phyloP scores from a whole-genome alignment of 53 echinoderm and acorn worm genomes.

The Mesocentrotus franciscanus region DNA sequence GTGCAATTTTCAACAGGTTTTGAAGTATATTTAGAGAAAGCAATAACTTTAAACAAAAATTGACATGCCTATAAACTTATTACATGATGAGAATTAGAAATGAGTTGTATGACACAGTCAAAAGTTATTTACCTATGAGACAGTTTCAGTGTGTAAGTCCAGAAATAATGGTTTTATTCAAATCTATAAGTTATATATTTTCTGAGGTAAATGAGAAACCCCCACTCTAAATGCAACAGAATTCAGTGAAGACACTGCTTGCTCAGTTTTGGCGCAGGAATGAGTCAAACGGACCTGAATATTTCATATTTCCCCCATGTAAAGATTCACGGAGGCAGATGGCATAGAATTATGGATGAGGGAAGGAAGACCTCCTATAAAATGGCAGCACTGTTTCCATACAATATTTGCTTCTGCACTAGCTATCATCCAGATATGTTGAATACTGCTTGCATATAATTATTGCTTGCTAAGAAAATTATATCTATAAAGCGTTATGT shows the following conservation, averaged over 20 bases:
- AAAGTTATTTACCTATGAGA: no score
- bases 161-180: background rate
- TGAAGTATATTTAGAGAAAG: no score
- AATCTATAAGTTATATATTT: background rate
- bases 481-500: no score
- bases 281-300: conserved; percentile 29
- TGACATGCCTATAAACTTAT: no score
- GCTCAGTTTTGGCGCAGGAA: background rate
- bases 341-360: conserved; percentile 44
- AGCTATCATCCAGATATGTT: background rate
- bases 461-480: background rate
- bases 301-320: conserved; percentile 21
- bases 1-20: no score
- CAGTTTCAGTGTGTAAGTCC: no score
- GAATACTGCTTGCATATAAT: background rate
- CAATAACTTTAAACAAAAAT: no score
- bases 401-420: background rate
- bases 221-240: background rate
- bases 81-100: no score
- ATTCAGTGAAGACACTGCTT: background rate
- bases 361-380: background rate
- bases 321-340: conserved; percentile 43
- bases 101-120: no score
- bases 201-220: background rate
- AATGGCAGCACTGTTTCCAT: background rate